Base-by-base conservation (phyloP, 1,140 invertebrate species). In the Pogonognathellus flavescens region DNA sequence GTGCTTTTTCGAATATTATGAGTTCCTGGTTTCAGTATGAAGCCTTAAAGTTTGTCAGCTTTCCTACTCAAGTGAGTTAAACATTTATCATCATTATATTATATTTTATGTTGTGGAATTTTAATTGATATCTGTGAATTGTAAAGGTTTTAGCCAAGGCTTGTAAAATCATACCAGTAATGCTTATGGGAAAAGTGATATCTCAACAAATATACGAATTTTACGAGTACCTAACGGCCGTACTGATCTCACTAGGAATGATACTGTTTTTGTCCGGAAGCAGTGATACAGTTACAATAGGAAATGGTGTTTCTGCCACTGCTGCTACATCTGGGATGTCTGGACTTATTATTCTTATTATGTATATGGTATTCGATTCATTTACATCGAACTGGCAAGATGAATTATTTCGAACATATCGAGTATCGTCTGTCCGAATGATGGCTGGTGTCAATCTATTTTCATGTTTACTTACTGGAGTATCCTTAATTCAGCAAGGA, bases 1-100 rank as follows among this genome's bases (percentile, higher is more conserved):
- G 97, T 90, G 98, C 98, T 0, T 94, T 99, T 88, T 98, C 97
- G 18, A 99, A 99, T 91, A 97, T 99, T 85, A 94, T 99, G 93
- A 99, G 97, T 90, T 98, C 97, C 59, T 99, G 98, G 98, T 99
- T 97, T 91, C 98, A 99, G 91, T 99, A 99, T 90, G 98, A 99
- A 92, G 98, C 98, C 22, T 92, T 99, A 4, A 99, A 99, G 91
- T 99, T 95, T 92, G 97, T 99, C 88, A 98, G 95, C 89, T 99
- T 99, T 91, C 98, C 98, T 3, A 97, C 97, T 60, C 98, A 99
- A 93, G 95, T 97, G 87, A 89, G 87, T 82, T 80, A 4, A 31
- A 0, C 31, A 41, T n/a, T n/a, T n/a, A n/a, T 62, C 52, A 8
- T 53, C 7, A 53, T 53, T 53, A 13, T 53, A 53, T 53, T 13